Percentiles rank a stretch among this genome's conserved stretches.
phyloP scores from a whole-genome alignment of 2,888 invertebrate genomes.

The Amiota communis region DNA sequence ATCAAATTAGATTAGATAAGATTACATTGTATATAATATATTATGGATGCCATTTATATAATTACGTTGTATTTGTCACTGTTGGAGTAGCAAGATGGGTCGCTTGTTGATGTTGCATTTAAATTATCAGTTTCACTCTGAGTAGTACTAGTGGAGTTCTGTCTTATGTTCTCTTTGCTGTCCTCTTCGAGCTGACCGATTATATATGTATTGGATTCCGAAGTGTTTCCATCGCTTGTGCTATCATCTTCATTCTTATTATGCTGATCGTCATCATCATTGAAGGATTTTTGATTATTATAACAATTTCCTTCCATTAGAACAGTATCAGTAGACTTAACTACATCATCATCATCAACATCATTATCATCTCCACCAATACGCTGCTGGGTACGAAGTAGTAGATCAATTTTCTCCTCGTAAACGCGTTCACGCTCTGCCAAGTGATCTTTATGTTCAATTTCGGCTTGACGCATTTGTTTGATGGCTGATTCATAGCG shows the following conservation, averaged over 20 bases:
- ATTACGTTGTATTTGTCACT: too few species aligned
- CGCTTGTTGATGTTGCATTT: background rate
- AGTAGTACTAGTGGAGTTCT: background rate
- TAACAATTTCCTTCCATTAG: conserved; percentile 29
- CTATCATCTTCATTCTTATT: conserved; percentile 17
- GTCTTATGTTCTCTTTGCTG: conserved; percentile 38
- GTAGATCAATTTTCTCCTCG: conserved; percentile 76
- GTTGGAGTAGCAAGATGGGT: too few species aligned
- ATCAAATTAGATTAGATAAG: background rate
- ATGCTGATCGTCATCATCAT: too few species aligned
- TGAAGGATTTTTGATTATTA: conserved; percentile 29
- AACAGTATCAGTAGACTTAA: conserved; percentile 45
- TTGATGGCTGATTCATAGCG: conserved; percentile 70
- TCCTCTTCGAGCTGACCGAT: background rate
- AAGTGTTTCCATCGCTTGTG: background rate
- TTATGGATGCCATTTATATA: too few species aligned
- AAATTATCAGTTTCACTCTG: background rate
- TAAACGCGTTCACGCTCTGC: conserved; percentile 76
- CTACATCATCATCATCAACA: conserved; percentile 35
- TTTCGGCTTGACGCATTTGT: conserved; percentile 74
- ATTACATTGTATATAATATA: too few species aligned
- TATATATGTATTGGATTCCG: too few species aligned
- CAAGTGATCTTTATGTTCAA: conserved; percentile 76
- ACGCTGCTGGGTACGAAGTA: conserved; percentile 57
- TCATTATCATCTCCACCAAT: background rate